Conservation (phyloP, 2,113 vertebrate species). For the Tragelaphus strepsiceros region DNA sequence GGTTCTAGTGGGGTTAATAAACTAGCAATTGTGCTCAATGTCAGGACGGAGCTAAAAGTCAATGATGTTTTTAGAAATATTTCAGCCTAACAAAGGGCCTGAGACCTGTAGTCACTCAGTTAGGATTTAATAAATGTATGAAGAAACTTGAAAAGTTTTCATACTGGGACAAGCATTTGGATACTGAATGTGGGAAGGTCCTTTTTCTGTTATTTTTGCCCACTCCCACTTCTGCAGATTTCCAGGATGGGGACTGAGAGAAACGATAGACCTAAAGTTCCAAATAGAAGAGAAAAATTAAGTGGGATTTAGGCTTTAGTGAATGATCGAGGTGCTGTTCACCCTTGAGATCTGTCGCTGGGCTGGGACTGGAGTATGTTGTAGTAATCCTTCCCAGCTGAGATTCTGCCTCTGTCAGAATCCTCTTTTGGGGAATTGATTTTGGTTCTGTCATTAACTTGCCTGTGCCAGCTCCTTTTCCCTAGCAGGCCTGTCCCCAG, state of each 20-base stretch:
- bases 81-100: neutral
- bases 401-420: neutral
- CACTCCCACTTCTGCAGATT: neutral
- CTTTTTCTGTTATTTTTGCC: neutral
- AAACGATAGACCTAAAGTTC: neutral
- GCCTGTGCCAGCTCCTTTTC: neutral
- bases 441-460: neutral
- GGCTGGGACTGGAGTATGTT: neutral
- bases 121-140: neutral
- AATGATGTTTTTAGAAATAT: neutral
- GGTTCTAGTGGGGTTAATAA: neutral
- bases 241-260: neutral
- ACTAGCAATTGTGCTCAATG: neutral
- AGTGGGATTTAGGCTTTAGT: neutral
- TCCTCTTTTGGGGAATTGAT: neutral
- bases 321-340: neutral
- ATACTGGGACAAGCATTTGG: neutral
- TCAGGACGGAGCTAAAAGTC: neutral
- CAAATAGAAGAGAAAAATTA: neutral
- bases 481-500: neutral
- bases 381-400: neutral
- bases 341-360: neutral
- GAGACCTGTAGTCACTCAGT: neutral
- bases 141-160: neutral
- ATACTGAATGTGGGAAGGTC: neutral